Evolutionary conservation across 1,140 invertebrate species (phyloP).

Genomic region (Carposina sasakii): DNA sequence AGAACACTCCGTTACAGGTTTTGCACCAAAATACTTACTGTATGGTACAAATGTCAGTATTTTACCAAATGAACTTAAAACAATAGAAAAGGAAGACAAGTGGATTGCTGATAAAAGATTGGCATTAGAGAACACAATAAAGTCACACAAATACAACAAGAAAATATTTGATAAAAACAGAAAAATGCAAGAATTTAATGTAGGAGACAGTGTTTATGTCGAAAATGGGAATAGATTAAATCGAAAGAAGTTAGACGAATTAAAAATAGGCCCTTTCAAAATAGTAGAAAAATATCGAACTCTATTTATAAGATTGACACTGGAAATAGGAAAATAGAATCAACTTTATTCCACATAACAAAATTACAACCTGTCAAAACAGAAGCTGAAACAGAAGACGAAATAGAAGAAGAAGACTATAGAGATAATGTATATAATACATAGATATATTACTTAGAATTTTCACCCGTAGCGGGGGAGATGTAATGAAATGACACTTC

Average conservation of each 20-base stretch:
- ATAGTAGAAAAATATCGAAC: not conserved
- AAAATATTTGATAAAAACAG: conserved; percentile 7
- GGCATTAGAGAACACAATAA: conserved; percentile 5
- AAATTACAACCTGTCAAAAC: too few relatives aligned
- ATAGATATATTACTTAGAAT: too few relatives aligned
- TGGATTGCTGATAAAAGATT: conserved; percentile 12
- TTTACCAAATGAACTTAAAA: conserved; percentile 33
- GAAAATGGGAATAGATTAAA: conserved; percentile 9
- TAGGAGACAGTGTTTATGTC: conserved; percentile 4
- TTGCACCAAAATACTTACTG: conserved; percentile 41
- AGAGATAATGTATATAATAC: too few relatives aligned
- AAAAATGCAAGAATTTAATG: not conserved
- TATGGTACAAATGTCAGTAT: conserved; percentile 34
- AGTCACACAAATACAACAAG: conserved; percentile 13
- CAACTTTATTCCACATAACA: not conserved
- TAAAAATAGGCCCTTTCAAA: conserved; percentile 1
- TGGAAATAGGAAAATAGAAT: not conserved
- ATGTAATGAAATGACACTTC: too few relatives aligned
- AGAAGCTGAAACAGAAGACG: too few relatives aligned
- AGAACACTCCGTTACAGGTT: conserved; percentile 39
- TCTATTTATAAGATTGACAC: conserved; percentile 4
- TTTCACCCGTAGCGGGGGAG: too few relatives aligned
- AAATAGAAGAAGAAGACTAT: too few relatives aligned
- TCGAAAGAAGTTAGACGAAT: conserved; percentile 6
- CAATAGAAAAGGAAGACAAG: conserved; percentile 8